Evolutionary conservation across 2,797 vertebrate species (phyloP), one percentile per base, ranked within the genome.

Genomic region (Setipinna tenuifilis): DNA sequence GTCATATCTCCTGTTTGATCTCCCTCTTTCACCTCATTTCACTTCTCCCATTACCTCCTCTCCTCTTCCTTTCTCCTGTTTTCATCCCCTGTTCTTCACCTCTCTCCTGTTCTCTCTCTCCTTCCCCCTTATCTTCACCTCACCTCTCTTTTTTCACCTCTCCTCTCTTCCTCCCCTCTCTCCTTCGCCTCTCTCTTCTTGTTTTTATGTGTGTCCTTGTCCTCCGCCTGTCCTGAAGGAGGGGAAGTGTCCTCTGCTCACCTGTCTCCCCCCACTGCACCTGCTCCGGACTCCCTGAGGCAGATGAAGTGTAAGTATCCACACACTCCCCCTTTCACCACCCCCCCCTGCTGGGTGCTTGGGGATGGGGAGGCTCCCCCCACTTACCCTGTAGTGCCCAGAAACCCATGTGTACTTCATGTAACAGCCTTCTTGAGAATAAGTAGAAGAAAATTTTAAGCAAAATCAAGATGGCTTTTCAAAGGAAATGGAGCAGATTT

Each of bases 221-320:
- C 71, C 71, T 78, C 31, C 19, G 35, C 35, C 71, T 78, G 0
- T 48, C 84, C 65, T 88, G 87, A 93, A 95, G 94, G 90, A 61
- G 85, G 85, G 82, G 83, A 62, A 81, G 83, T 87, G 31, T 85
- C 84, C 58, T 88, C 88, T 84, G 85, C 90, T 82, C 83, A 85
- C 68, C 83, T 89, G 46, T 92, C 90, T 90, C 87, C 89, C 86
- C 86, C 86, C 87, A 2, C 71, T 35, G 41, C 71, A 78, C 86
- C 91, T 88, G 92, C 91, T 86, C 91, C 91, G 89, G 91, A 90
- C 86, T 85, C 83, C 75, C 91, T 92, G 57, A 93, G 86, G 88
- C 90, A 90, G 83, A 94, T 88, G 85, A 95, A 94, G 91, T 92
- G 95, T 95, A 93, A 95, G 95, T 95, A 95, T 89, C 14, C 82